Percentiles rank a stretch among this genome's conserved stretches.
Conservation (phyloP, 1,140 invertebrate genomes). For the Tetramorium alpestre region DNA sequence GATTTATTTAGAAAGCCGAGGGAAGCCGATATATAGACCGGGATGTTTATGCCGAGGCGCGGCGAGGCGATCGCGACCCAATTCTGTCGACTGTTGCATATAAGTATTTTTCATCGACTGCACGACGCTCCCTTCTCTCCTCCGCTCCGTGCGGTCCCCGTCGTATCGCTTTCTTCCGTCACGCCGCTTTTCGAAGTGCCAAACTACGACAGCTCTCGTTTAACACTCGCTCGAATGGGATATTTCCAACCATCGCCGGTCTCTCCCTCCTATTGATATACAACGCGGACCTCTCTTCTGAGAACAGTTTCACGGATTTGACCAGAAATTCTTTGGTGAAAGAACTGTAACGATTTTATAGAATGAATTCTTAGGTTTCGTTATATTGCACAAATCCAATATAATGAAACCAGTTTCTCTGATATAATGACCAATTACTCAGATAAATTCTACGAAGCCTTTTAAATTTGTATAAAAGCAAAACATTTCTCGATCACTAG, state of each 20-base stretch:
- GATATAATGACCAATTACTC: constrained; percentile 5
- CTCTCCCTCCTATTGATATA: not conserved
- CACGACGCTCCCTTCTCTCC: not conserved
- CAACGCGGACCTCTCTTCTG: not conserved
- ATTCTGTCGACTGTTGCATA: constrained; percentile 48
- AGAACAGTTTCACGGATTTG: not conserved
- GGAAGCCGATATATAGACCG: not conserved
- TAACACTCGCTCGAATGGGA: not conserved
- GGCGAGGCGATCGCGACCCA: constrained; percentile 30
- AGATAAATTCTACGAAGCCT: not conserved
- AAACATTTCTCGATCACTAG: not conserved
- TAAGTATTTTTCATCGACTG: constrained; percentile 44
- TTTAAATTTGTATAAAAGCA: not conserved
- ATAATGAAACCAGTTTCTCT: constrained; percentile 1
- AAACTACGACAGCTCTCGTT: constrained; percentile 32
- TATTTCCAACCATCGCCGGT: not conserved
- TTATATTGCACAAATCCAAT: not conserved
- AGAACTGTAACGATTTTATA: not conserved
- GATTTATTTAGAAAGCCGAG: constrained; percentile 27
- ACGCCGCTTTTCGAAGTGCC: not conserved
- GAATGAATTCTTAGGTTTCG: not conserved
- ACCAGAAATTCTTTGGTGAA: not conserved
- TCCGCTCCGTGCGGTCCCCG: not conserved
- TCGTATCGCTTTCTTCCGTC: constrained; percentile 21
- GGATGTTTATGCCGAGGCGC: not conserved